phyloP scores from a whole-genome alignment of 2,888 invertebrate species.

The Polymixis flavicincta region DNA sequence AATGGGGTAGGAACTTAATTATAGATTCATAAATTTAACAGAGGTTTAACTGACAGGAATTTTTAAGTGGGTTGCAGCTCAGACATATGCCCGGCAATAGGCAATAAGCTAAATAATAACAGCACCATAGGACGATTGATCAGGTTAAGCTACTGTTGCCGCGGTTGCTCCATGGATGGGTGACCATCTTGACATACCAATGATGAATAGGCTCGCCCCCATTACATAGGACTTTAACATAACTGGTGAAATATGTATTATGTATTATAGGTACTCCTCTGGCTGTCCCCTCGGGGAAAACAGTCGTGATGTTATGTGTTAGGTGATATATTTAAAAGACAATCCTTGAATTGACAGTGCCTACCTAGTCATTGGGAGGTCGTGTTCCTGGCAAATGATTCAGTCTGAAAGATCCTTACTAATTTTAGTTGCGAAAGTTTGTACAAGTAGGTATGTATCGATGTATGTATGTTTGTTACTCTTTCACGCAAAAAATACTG shows the following conservation, averaged over 20 bases:
- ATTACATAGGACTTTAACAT: background rate
- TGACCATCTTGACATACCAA: no score
- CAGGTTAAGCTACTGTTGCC: no score
- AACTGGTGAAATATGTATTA: background rate
- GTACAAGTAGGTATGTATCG: no score
- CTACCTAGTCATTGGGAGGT: background rate
- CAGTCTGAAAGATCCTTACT: background rate
- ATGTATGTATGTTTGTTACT: no score
- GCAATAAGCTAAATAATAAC: no score
- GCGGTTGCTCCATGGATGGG: no score
- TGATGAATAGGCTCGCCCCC: background rate
- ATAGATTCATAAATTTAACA: background rate
- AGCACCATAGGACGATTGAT: no score
- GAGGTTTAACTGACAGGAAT: background rate
- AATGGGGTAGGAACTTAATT: constrained; percentile 1
- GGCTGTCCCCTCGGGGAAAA: no score
- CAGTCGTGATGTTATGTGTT: background rate
- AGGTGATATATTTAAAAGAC: background rate
- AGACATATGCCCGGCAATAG: no score
- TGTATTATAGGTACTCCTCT: no score
- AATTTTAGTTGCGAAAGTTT: no score
- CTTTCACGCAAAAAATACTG: no score
- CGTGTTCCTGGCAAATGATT: background rate
- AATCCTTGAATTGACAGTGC: background rate
- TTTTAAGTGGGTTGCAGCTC: background rate